phyloP scores from a whole-genome alignment of 1,140 invertebrate genomes.

The Heliconius himera region DNA sequence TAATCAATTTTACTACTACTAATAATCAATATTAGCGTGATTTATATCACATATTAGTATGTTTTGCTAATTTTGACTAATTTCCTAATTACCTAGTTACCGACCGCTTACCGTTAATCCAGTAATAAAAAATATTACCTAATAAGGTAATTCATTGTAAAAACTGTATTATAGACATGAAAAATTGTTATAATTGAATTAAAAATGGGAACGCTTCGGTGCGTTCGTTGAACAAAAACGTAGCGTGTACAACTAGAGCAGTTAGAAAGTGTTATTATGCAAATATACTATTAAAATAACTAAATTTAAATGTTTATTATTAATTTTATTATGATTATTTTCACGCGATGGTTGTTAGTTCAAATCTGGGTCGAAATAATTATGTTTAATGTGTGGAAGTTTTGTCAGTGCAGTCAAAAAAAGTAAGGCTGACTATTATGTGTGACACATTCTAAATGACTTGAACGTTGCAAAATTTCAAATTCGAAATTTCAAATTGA shows the following conservation, averaged over 20 bases:
- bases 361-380: neutral
- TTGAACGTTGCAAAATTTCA: too few relatives aligned
- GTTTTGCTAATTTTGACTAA: neutral
- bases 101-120: neutral
- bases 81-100: neutral
- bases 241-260: constrained; percentile 29
- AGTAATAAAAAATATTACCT: neutral
- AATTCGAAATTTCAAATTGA: too few relatives aligned
- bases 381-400: too few relatives aligned
- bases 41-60: neutral
- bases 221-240: constrained; percentile 40
- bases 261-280: constrained; percentile 11
- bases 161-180: neutral
- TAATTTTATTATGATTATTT: neutral
- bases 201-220: constrained; percentile 22
- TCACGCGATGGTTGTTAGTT: neutral
- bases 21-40: neutral
- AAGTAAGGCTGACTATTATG: too few relatives aligned
- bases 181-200: constrained; percentile 21
- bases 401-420: too few relatives aligned
- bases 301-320: neutral
- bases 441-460: too few relatives aligned
- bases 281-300: neutral
- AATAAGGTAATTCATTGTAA: neutral
- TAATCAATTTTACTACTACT: too few relatives aligned